Base-by-base conservation (phyloP, 92 coral and sea anemone species). In the Siderastrea radians region DNA sequence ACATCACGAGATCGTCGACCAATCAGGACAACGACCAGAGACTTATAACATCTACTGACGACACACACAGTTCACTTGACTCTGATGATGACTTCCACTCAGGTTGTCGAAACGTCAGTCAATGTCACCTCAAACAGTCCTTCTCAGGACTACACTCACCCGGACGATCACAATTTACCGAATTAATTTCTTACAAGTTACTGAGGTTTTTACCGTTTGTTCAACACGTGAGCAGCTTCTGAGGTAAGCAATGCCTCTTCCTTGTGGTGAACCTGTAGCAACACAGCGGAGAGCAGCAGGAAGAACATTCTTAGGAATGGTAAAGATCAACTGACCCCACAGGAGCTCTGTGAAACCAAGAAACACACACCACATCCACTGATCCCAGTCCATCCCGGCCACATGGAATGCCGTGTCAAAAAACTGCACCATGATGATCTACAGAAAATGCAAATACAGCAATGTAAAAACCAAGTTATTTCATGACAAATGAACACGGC, bases 351-450 rank as follows among this genome's bases (percentile, higher is more conserved):
- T 91, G 81, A 95, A 89, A 15, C 98, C 98, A 57, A 95, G 87
- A 55, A 95, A 91, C 63, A 93, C 49, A 72, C 98, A 93, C 98
- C 98, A 95, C 72, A 88, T 84, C 98, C 98, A 95, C 91, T 93
- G 96, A 68, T 93, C 77, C 4, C 69, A 75, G 50, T 93, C 96
- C 98, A 95, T 93, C 8, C 89, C 89, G 46, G 73, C 59, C 68
- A 94, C 95, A 82, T 94, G 93, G 84, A 95, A 95, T 7, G 98
- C 98, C 9, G 91, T 88, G 53, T 93, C 89, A 83, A 91, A 89
- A 49, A 93, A 74, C 80, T 95, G 84, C 16, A 95, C 98, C 64
- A 91, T 93, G 61, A 93, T 80, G 48, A 95, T 84, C 98, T 95
- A 78, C 3, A 79, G 13, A 26, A 49, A 62, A 26, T 26, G 38